These are phyloP conservation scores for Drosophila borborema DNA, from an alignment of 2,888 invertebrate species.

Conservation along the genomic window DNA sequence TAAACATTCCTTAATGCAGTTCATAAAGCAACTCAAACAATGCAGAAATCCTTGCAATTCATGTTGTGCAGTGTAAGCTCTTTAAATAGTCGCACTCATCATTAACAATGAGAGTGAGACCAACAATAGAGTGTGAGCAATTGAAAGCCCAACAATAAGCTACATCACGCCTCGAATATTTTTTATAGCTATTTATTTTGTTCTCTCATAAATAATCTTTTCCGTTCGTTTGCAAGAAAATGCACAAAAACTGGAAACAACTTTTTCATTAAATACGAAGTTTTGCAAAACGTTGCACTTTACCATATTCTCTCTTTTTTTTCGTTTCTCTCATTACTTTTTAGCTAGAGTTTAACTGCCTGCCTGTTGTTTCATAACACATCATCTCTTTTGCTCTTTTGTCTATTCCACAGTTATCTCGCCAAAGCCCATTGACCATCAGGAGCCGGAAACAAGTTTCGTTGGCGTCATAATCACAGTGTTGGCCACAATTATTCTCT, in stretches of 20 bases:
- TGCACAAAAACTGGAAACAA: slow-evolving; percentile 23
- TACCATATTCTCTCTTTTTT: not conserved
- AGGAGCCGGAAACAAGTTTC: slow-evolving; percentile 87
- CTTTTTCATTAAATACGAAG: slow-evolving; percentile 47
- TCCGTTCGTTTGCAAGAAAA: slow-evolving; percentile 26
- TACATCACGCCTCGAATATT: slow-evolving; percentile 17
- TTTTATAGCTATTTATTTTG: slow-evolving; percentile 17
- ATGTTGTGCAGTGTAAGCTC: slow-evolving; percentile 6
- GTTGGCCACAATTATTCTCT: slow-evolving; percentile 90
- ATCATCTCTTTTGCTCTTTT: slow-evolving; percentile 17
- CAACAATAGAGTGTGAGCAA: slow-evolving; percentile 48
- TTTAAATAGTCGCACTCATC: slow-evolving; percentile 20
- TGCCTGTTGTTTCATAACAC: slow-evolving; percentile 8
- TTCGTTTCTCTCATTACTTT: slow-evolving; percentile 26
- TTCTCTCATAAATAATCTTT: slow-evolving; percentile 17
- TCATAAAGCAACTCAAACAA: not conserved
- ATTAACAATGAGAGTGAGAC: slow-evolving; percentile 32
- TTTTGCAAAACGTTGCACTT: slow-evolving; percentile 19
- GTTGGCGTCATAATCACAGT: slow-evolving; percentile 90
- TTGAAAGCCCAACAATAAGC: slow-evolving; percentile 48
- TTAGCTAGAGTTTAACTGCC: slow-evolving; percentile 22
- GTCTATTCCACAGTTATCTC: slow-evolving; percentile 79
- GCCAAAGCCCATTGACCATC: slow-evolving; percentile 87
- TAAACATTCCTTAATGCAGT: not conserved
- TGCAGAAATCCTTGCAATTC: not conserved